Conservation (phyloP, 2,888 invertebrate species). For the Philhelius pedissequus region DNA sequence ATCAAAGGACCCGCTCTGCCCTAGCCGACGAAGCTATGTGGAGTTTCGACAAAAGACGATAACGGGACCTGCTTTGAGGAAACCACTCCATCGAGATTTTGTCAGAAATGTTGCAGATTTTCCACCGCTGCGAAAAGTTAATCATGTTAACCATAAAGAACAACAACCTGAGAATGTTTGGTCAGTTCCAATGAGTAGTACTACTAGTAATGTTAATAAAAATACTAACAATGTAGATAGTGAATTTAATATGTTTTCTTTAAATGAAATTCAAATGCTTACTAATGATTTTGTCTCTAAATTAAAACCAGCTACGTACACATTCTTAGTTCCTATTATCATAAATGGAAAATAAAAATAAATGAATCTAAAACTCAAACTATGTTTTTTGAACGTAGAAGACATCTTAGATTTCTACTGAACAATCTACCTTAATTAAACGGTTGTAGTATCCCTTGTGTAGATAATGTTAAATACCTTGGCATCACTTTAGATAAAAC, state of each 20-base stretch:
- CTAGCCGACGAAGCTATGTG: slow-evolving; percentile 10
- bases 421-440: too few species aligned
- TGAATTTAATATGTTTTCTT: not conserved
- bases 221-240: not conserved
- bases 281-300: not conserved
- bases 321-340: too few species aligned
- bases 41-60: slow-evolving; percentile 5
- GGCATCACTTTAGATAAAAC: too few species aligned
- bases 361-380: too few species aligned
- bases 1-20: not conserved
- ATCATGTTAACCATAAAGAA: not conserved
- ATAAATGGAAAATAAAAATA: too few species aligned
- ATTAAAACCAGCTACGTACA: too few species aligned
- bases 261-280: not conserved
- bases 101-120: not conserved
- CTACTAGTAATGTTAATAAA: slow-evolving; percentile 5
- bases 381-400: too few species aligned
- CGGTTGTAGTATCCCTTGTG: too few species aligned
- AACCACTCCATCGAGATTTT: not conserved
- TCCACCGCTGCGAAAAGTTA: not conserved
- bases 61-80: not conserved
- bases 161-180: not conserved
- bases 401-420: too few species aligned
- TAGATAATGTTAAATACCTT: too few species aligned
- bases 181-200: not conserved